Percentiles rank a stretch among this genome's conserved stretches.
These are phyloP conservation scores for Aquatica leii DNA, from an alignment of 2,888 invertebrate species.

Conservation along the genomic window DNA sequence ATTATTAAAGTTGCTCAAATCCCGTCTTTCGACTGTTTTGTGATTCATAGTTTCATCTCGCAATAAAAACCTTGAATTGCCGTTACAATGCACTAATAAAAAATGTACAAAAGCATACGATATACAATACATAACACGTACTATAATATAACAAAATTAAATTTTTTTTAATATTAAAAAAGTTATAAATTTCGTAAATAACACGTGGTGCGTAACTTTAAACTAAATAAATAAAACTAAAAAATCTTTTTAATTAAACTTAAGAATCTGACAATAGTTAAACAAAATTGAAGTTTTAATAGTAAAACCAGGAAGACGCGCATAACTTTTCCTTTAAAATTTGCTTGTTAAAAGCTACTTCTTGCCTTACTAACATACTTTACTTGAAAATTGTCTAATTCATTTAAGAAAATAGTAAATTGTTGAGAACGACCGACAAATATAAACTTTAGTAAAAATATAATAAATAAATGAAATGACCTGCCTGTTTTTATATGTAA, in stretches of 20 bases:
- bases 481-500: too few species aligned
- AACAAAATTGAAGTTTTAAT: constrained; percentile 19
- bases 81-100: background rate
- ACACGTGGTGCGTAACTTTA: background rate
- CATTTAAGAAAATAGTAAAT: constrained; percentile 33
- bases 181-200: background rate
- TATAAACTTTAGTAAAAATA: constrained; percentile 33
- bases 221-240: background rate
- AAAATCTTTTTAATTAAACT: background rate
- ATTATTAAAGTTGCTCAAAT: constrained; percentile 1
- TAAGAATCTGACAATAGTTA: background rate
- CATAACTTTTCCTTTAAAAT: constrained; percentile 7
- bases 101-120: background rate
- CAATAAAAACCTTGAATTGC: constrained; percentile 3
- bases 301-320: background rate
- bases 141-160: too few species aligned
- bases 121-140: background rate
- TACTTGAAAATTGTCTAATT: constrained; percentile 30
- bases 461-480: too few species aligned
- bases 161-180: too few species aligned
- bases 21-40: background rate
- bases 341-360: constrained; percentile 14
- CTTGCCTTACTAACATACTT: constrained; percentile 4
- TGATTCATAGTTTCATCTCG: background rate
- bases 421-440: constrained; percentile 28